Evolutionary conservation across 2,888 invertebrate genomes (phyloP).

Genomic region (Eupithecia insigniata): DNA sequence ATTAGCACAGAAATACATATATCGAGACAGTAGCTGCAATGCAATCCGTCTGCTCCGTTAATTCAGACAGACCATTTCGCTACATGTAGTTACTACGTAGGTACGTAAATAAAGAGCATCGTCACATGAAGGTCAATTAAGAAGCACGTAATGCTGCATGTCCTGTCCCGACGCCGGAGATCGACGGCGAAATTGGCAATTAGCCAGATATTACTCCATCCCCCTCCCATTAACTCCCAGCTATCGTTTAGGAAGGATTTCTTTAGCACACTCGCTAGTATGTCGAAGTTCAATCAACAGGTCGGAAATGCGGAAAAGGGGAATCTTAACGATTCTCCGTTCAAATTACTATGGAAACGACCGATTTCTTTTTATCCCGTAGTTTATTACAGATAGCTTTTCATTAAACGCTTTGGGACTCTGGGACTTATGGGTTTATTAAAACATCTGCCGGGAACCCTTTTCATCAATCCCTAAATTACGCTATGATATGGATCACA

Average conservation of each 20-base stretch:
- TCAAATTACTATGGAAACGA: conserved; percentile 40
- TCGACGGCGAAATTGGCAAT: conserved; percentile 78
- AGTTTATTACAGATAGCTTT: conserved; percentile 27
- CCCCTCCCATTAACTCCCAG: conserved; percentile 49
- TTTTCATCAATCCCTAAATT: not conserved
- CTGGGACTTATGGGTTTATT: conserved; percentile 15
- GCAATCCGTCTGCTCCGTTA: conserved; percentile 17
- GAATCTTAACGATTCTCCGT: conserved; percentile 40
- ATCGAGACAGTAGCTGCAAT: no score
- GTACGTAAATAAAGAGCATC: conserved; percentile 45
- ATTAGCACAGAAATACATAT: no score
- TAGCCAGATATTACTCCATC: conserved; percentile 66
- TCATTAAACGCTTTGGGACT: conserved; percentile 18
- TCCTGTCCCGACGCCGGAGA: conserved; percentile 69
- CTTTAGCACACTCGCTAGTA: conserved; percentile 42
- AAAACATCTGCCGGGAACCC: not conserved
- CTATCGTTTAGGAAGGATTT: conserved; percentile 44
- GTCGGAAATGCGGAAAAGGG: conserved; percentile 45
- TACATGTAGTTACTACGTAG: conserved; percentile 13
- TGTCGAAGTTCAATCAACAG: conserved; percentile 52
- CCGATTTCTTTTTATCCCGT: conserved; percentile 24
- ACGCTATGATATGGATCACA: not conserved
- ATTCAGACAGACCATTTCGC: conserved; percentile 13
- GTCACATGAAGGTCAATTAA: conserved; percentile 60
- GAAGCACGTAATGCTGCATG: conserved; percentile 58